Evolutionary conservation across 2,888 invertebrate genomes (phyloP).

Genomic region (Criorhina ranunculi): DNA sequence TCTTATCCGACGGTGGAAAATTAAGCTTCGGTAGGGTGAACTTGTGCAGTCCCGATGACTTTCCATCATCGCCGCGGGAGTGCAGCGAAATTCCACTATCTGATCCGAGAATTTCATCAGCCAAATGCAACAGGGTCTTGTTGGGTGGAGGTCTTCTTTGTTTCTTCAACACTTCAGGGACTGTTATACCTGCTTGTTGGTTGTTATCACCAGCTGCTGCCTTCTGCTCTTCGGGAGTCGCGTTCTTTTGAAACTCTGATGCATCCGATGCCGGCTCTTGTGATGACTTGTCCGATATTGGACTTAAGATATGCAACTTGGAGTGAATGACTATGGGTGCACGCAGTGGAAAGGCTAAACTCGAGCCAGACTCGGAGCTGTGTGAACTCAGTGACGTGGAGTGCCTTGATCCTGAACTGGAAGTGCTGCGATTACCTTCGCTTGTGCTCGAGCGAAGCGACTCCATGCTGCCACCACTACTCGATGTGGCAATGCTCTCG

Average conservation of each 20-base stretch:
- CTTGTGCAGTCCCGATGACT: slow-evolving; percentile 87
- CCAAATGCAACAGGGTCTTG: slow-evolving; percentile 86
- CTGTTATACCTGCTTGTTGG: slow-evolving; percentile 38
- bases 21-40: slow-evolving; percentile 85
- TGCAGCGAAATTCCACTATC: slow-evolving; percentile 95
- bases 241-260: slow-evolving; percentile 92
- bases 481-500: slow-evolving; percentile 94
- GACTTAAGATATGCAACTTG: slow-evolving; percentile 93
- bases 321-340: slow-evolving; percentile 90
- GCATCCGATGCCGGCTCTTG: slow-evolving; percentile 94
- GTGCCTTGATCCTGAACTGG: slow-evolving; percentile 93
- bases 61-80: slow-evolving; percentile 90
- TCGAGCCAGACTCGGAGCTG: slow-evolving; percentile 90
- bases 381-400: slow-evolving; percentile 94
- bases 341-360: slow-evolving; percentile 87
- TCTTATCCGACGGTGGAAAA: slow-evolving; percentile 85
- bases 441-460: slow-evolving; percentile 94
- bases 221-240: slow-evolving; percentile 86
- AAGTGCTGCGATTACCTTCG: slow-evolving; percentile 93
- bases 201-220: slow-evolving; percentile 71
- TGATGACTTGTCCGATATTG: slow-evolving; percentile 95
- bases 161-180: slow-evolving; percentile 79
- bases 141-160: slow-evolving; percentile 89
- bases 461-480: slow-evolving; percentile 95
- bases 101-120: slow-evolving; percentile 92